These are phyloP conservation scores for Hoplodrina blanda DNA, from an alignment of 2,888 invertebrate species.

Conservation along the genomic window DNA sequence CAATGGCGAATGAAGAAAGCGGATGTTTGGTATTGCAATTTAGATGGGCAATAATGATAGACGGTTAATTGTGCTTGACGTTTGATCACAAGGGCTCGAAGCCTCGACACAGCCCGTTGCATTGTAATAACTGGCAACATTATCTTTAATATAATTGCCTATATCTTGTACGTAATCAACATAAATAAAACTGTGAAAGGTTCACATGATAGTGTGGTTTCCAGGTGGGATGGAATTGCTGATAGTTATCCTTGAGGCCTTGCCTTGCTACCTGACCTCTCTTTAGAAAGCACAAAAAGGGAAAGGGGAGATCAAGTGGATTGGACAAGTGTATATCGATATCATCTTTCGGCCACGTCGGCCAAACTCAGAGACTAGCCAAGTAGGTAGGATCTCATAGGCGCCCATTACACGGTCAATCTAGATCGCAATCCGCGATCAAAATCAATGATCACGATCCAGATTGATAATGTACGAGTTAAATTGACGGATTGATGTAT, in stretches of 20 bases:
- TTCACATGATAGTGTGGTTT: constrained; percentile 49
- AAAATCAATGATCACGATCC: no score
- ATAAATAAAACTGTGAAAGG: constrained; percentile 59
- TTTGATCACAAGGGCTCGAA: constrained; percentile 55
- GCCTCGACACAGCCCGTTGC: constrained; percentile 62
- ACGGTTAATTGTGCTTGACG: constrained; percentile 83
- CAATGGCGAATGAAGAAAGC: constrained; percentile 77
- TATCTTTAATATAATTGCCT: constrained; percentile 61
- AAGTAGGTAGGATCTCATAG: no score
- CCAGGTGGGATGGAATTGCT: constrained; percentile 55
- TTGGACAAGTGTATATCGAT: constrained; percentile 37
- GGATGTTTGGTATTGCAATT: constrained; percentile 87
- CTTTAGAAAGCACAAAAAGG: no score
- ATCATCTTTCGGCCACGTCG: constrained; percentile 16
- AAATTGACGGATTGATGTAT: no score
- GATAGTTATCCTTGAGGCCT: constrained; percentile 35
- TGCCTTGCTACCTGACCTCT: no score
- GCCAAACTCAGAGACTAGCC: no score
- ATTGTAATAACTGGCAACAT: constrained; percentile 61
- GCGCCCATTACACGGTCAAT: no score
- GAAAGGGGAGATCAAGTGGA: no score
- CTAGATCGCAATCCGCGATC: no score
- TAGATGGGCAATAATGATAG: constrained; percentile 85
- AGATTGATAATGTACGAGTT: no score
- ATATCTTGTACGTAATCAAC: constrained; percentile 59